Base-by-base conservation (phyloP, 2,113 vertebrate genomes). In the Marcusenius ussheri region DNA sequence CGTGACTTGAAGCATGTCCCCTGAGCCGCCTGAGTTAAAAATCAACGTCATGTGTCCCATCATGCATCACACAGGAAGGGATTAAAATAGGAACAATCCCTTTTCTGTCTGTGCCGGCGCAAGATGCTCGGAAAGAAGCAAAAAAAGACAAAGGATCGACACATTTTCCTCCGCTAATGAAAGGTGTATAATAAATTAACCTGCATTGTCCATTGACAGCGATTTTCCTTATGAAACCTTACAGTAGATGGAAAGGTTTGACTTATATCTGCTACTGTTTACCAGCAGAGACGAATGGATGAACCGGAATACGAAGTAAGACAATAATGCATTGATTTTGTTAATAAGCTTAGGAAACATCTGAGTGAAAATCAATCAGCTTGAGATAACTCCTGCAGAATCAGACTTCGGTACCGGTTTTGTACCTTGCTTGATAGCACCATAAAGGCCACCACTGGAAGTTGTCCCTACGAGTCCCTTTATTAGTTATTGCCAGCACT, bases 31-130 rank as follows among this genome's bases (percentile, higher is more conserved):
- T 2, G 19, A 89, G 35, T 58, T 84, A 88, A 66, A 89, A 93
- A 92, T 93, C 90, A 91, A 93, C 90, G 87, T 7, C 17, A 13
- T 56, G 88, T 51, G 31, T 87, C 90, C 10, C 51, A 56, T 91
- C 77, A 91, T 92, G 49, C 90, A 92, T 92, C 15, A 92, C 45
- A 66, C 88, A 17, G 80, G 88, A 89, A 89, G 58, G 88, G 90
- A 90, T 90, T 83, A 85, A 90, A 90, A 90, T 89, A 90, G 90
- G 91, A 70, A 88, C 83, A 88, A 83, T 90, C 89, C 56, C 51
- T 89, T 31, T 49, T 51, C 45, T 31, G 13, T 27, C 11, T 39
- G 21, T 86, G 35, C 56, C 49, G 56, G 15, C n/a, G 45, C 39
- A 3, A 46, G 17, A n/a, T n/a, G 45, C 24, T 11, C 1, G 5